Base-by-base conservation (phyloP, 2,797 vertebrate species). In the Okamejei kenojei region DNA sequence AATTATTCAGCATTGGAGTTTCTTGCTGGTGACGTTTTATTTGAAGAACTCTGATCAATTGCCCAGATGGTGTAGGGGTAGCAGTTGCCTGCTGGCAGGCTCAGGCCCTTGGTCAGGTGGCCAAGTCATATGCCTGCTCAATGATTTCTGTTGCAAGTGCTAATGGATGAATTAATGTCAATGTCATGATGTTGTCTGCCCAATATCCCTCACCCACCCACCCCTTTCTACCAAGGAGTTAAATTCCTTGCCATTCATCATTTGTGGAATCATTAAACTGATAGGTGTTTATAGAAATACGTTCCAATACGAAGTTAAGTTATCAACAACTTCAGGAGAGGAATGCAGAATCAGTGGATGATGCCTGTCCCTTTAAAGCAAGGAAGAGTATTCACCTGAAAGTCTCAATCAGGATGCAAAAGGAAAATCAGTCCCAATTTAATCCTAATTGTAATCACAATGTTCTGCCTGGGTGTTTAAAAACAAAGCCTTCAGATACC, bases 401-500 rank as follows among this genome's bases (percentile, higher is more conserved):
- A 58, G 11, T 13, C 9, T 6, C 10, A 5, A n/a, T 13, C 23
- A 54, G 81, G 4, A 29, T 29, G 1, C 74, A 77, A 29, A 29
- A 26, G 10, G 21, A 10, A 17, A 78, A 15, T 15, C n/a, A 78
- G 76, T 17, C 17, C 77, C 6, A 35, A 35, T 79, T 79, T 79
- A 79, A 17, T 35, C n/a, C 17, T 35, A 35, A 35, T 79, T 6
- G 3, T 6, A 54, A 54, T 54, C 45, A 54, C 45, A 35, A 79
- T 0, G 15, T 79, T 74, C 6, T 74, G 17, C 19, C 23, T 7
- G 23, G 35, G 32, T 15, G 77, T 11, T 2, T 26, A 23, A n/a
- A 78, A 78, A 77, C 7, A 17, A 54, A 73, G 7, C 71, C 23
- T 76, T 15, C 11, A 54, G 23, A 23, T 93, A 98, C 99, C 97